A percentile compares a stretch with the other conserved stretches of the same genome.
phyloP scores from a whole-genome alignment of 2,888 invertebrate genomes.

The Gymnocheta viridis region DNA sequence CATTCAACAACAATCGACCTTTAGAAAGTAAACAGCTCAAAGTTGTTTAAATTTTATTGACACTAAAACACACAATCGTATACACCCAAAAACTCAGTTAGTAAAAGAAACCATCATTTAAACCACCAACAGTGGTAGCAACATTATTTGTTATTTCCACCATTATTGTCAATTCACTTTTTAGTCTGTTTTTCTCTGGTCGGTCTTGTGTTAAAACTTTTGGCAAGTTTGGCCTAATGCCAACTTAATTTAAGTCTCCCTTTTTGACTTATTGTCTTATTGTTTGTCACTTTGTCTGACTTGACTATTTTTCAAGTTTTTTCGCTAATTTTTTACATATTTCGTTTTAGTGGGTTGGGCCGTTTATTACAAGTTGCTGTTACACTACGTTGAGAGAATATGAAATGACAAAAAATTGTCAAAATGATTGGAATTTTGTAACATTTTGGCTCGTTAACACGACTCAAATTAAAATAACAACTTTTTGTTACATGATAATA shows the following conservation, averaged over 20 bases:
- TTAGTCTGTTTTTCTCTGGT: background rate
- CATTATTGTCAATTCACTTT: too few relatives aligned
- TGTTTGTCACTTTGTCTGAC: background rate
- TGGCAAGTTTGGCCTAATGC: slow-evolving; percentile 46
- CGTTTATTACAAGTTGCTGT: background rate
- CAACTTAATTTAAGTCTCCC: slow-evolving; percentile 7
- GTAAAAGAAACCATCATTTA: too few relatives aligned
- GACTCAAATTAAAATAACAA: slow-evolving; percentile 69
- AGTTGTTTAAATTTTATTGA: too few relatives aligned
- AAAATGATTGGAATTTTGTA: slow-evolving; percentile 77
- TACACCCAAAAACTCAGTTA: too few relatives aligned
- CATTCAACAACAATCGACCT: too few relatives aligned
- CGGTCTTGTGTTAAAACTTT: slow-evolving; percentile 46
- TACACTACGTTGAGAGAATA: background rate
- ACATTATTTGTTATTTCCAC: too few relatives aligned
- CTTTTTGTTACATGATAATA: slow-evolving; percentile 45
- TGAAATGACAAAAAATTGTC: slow-evolving; percentile 69
- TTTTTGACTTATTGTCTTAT: background rate
- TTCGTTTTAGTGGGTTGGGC: slow-evolving; percentile 2
- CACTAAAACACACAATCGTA: too few relatives aligned
- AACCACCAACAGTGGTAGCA: too few relatives aligned
- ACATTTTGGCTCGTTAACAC: slow-evolving; percentile 77
- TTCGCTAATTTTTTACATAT: background rate
- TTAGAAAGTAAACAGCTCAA: too few relatives aligned
- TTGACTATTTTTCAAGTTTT: background rate